phyloP scores from a whole-genome alignment of 1,140 invertebrate species.

The Cydia strobilella region DNA sequence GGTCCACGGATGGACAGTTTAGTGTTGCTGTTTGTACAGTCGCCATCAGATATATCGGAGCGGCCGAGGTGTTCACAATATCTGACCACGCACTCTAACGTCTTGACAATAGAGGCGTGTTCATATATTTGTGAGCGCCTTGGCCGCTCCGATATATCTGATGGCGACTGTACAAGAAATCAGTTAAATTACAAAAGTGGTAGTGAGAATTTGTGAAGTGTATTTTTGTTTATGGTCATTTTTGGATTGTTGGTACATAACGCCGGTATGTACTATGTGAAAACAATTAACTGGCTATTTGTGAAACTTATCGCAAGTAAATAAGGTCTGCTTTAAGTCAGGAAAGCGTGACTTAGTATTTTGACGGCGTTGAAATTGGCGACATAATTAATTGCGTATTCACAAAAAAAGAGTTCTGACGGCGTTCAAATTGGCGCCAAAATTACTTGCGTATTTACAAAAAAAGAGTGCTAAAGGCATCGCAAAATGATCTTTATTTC shows the following conservation, averaged over 20 bases:
- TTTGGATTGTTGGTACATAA: slow-evolving; percentile 9
- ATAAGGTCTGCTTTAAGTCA: background rate
- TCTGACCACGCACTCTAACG: too few relatives aligned
- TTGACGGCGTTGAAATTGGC: slow-evolving; percentile 9
- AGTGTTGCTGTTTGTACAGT: too few relatives aligned
- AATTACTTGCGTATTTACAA: slow-evolving; percentile 19
- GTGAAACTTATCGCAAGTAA: background rate
- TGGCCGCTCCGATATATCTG: too few relatives aligned
- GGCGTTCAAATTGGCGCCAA: slow-evolving; percentile 3
- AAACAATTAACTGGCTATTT: background rate
- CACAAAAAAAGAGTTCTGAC: background rate
- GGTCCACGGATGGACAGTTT: too few relatives aligned
- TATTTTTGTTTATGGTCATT: slow-evolving; percentile 24
- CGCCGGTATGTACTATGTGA: background rate
- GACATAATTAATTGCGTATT: slow-evolving; percentile 20
- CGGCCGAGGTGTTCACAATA: too few relatives aligned
- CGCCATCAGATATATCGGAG: too few relatives aligned
- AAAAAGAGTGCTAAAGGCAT: background rate
- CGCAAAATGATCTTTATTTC: background rate
- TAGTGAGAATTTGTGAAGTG: background rate
- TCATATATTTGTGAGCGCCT: too few relatives aligned
- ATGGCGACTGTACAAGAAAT: too few relatives aligned
- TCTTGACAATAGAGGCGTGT: too few relatives aligned
- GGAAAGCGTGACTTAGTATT: background rate
- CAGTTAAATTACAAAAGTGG: background rate